phyloP scores from a whole-genome alignment of 2,113 vertebrate species.

The Pygoscelis adeliae region DNA sequence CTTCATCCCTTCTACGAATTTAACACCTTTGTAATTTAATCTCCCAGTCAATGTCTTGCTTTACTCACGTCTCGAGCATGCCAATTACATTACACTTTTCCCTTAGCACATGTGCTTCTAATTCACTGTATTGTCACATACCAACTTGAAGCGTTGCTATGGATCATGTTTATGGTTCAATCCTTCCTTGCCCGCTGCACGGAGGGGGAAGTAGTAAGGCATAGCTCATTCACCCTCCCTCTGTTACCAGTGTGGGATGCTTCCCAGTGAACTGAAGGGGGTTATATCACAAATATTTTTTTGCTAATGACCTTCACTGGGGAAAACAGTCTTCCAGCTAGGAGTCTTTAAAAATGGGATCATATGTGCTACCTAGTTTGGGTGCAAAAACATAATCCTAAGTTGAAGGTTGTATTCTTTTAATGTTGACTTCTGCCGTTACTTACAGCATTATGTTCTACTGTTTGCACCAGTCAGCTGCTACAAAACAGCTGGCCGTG shows the following conservation, averaged over 20 bases:
- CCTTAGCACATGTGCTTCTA: conserved; percentile 32
- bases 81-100: neutral
- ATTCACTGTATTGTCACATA: neutral
- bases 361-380: neutral
- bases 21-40: conserved; percentile 30
- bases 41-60: conserved; percentile 5
- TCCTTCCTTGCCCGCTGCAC: neutral
- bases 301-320: neutral
- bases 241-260: neutral
- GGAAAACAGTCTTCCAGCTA: neutral
- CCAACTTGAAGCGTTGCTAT: neutral
- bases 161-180: neutral
- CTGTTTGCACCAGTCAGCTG: neutral
- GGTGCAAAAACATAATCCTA: neutral
- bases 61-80: neutral
- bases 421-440: neutral
- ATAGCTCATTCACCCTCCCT: neutral
- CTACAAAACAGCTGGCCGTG: neutral
- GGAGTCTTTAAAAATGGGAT: neutral
- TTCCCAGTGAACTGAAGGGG: neutral
- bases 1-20: neutral
- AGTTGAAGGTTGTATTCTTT: neutral
- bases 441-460: neutral
- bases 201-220: neutral
- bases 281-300: neutral